Percentiles rank a stretch among this genome's conserved stretches.
phyloP scores from a whole-genome alignment of 2,113 vertebrate genomes.

The Panurus biarmicus region DNA sequence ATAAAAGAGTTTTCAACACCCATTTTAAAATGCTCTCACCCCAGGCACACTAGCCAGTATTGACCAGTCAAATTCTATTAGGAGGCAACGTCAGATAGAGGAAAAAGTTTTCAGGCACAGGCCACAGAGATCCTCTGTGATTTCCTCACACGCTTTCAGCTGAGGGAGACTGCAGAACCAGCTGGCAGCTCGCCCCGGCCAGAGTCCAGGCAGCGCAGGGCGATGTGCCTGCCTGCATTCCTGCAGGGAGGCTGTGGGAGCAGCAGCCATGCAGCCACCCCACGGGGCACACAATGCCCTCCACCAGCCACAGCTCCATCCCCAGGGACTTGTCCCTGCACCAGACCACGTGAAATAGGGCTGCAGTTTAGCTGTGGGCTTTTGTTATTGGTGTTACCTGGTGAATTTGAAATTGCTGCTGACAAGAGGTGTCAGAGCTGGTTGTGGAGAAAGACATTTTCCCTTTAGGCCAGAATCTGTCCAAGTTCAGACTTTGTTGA shows the following conservation, averaged over 20 bases:
- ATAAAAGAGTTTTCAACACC: slow-evolving; percentile 23
- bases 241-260: neutral
- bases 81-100: neutral
- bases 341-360: neutral
- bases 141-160: neutral
- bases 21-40: neutral
- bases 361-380: neutral
- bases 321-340: neutral
- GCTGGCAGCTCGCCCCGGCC: neutral
- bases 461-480: neutral
- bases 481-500: neutral
- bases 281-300: fast-evolving
- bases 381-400: neutral
- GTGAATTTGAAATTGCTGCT: neutral
- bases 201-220: fast-evolving
- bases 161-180: neutral
- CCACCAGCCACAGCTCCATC: neutral
- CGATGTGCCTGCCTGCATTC: neutral
- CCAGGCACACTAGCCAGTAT: neutral
- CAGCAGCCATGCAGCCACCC: neutral
- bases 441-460: neutral
- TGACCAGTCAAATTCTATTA: neutral
- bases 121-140: neutral
- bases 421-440: neutral
- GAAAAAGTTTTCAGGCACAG: neutral